A percentile compares a stretch with the other conserved stretches of the same genome.
Evolutionary conservation across 2,797 vertebrate species (phyloP).

Genomic region (Girardinus metallicus): DNA sequence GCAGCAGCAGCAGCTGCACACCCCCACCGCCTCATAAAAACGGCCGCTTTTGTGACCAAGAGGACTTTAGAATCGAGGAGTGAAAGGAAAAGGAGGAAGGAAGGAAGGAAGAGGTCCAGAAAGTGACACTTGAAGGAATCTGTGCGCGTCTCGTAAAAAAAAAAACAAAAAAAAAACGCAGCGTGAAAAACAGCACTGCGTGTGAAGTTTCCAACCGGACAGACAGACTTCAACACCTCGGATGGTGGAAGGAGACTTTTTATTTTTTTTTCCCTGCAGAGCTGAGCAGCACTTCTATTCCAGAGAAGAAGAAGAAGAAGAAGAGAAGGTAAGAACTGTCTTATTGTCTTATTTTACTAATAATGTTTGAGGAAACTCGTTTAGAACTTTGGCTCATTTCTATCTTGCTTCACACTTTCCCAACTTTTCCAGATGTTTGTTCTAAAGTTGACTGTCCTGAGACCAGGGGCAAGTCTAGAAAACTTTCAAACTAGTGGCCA

Average conservation of each 20-base stretch:
- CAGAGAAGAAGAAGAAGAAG: neutral
- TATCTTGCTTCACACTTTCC: neutral
- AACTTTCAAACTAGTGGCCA: neutral
- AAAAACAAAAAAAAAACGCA: conserved; percentile 7
- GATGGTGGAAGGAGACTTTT: conserved; percentile 32
- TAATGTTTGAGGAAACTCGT: neutral
- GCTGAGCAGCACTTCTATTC: neutral
- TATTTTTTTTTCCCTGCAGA: conserved; percentile 6
- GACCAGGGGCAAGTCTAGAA: neutral
- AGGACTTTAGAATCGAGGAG: conserved; percentile 15
- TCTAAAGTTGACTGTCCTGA: neutral
- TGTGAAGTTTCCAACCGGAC: conserved; percentile 16
- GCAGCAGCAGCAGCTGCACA: neutral
- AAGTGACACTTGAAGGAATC: conserved; percentile 21
- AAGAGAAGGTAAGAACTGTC: conserved; percentile 46
- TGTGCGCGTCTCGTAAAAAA: neutral
- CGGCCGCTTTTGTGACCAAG: conserved; percentile 9
- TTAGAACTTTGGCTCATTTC: neutral
- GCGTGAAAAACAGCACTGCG: conserved; percentile 9
- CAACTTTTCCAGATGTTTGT: neutral
- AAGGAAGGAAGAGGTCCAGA: conserved; percentile 2
- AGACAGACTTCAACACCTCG: conserved; percentile 26
- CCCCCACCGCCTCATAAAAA: conserved; percentile 15
- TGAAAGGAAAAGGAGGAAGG: conserved; percentile 3
- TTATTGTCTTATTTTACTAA: neutral